These are phyloP conservation scores for Oreochromis niloticus DNA, from an alignment of 2,113 vertebrate species.

Conservation along the genomic window DNA sequence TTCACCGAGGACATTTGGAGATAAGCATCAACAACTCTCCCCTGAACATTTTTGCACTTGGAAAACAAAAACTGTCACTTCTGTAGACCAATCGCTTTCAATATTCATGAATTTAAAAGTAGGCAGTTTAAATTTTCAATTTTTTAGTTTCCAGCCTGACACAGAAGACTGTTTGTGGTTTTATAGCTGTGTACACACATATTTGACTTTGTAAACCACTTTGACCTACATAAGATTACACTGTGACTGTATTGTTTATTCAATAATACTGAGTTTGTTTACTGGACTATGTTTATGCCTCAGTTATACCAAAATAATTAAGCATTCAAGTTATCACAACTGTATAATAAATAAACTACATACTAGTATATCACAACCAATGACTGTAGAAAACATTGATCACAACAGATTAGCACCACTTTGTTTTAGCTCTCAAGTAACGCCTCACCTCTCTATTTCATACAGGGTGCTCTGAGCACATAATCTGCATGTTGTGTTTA, in stretches of 20 bases:
- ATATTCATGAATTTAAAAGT: background rate
- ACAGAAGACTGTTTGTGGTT: fast-evolving
- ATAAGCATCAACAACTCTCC: background rate
- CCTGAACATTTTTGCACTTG: background rate
- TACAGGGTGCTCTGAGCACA: background rate
- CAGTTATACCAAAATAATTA: background rate
- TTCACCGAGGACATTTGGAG: fast-evolving
- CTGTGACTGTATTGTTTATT: background rate
- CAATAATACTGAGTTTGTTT: background rate
- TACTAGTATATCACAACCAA: background rate
- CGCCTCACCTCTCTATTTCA: background rate
- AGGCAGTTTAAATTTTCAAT: fast-evolving
- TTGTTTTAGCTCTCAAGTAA: background rate
- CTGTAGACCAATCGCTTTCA: background rate
- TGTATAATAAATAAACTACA: background rate
- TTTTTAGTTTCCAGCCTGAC: background rate
- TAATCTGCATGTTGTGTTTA: background rate
- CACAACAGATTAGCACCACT: background rate
- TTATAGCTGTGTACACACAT: background rate
- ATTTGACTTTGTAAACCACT: background rate
- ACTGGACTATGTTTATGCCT: background rate
- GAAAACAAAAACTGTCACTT: background rate
- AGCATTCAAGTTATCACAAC: background rate
- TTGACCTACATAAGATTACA: background rate
- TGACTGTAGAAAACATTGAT: background rate